These are phyloP conservation scores for Buteo buteo DNA, from an alignment of 2,113 vertebrate genomes.

Conservation along the genomic window DNA sequence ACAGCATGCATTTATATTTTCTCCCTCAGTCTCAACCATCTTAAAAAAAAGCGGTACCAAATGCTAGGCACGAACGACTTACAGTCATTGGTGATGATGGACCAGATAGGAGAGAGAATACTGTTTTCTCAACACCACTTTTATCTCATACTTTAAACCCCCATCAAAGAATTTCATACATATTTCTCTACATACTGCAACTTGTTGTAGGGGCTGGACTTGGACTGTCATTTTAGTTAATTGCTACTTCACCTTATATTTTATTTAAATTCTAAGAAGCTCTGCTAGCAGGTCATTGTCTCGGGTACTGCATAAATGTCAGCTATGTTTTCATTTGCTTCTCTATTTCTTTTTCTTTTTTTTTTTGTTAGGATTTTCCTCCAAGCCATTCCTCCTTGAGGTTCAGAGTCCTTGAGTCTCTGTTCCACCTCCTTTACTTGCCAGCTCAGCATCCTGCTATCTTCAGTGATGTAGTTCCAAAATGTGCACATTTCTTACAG, in stretches of 20 bases:
- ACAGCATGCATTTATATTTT: background rate
- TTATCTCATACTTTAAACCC: slow-evolving; percentile 37
- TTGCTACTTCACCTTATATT: slow-evolving; percentile 8
- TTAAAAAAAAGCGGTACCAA: background rate
- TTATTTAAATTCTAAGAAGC: slow-evolving; percentile 19
- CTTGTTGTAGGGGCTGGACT: slow-evolving; percentile 39
- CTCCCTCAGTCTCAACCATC: background rate
- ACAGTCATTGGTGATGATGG: background rate
- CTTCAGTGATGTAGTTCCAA: background rate
- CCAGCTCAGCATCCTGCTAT: background rate
- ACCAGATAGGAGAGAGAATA: background rate
- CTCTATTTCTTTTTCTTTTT: background rate
- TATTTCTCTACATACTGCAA: slow-evolving; percentile 49
- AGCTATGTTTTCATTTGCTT: background rate
- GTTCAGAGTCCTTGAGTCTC: background rate
- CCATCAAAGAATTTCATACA: slow-evolving; percentile 48
- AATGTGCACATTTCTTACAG: background rate
- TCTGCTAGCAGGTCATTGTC: background rate
- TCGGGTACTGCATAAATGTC: background rate
- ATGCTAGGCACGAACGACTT: background rate
- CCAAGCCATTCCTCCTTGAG: background rate
- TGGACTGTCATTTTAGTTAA: slow-evolving; percentile 19
- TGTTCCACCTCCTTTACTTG: background rate
- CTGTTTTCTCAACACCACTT: slow-evolving; percentile 21
- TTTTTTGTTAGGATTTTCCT: background rate